phyloP scores from a whole-genome alignment of 2,113 vertebrate genomes.

The Microtus ochrogaster region DNA sequence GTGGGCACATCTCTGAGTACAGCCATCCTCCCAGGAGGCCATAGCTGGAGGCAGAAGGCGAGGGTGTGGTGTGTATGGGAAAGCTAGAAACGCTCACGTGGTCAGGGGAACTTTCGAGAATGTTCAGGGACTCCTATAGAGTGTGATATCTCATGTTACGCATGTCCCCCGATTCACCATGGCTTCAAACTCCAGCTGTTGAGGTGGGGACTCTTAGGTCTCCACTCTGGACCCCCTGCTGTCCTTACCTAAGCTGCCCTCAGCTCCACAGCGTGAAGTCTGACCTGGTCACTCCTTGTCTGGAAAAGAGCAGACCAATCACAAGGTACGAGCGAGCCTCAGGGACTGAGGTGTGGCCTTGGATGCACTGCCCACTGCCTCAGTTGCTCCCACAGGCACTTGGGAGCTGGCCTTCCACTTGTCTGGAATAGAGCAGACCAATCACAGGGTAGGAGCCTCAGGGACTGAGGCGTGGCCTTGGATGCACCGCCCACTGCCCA shows the following conservation, averaged over 20 bases:
- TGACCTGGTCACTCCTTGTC: background rate
- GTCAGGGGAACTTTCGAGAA: background rate
- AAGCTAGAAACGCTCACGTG: too few relatives aligned
- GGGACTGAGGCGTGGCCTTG: too few relatives aligned
- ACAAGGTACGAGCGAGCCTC: too few relatives aligned
- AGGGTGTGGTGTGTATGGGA: too few relatives aligned
- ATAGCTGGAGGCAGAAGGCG: background rate
- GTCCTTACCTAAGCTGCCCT: background rate
- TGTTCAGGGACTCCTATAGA: background rate
- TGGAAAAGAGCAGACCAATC: background rate
- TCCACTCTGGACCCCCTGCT: background rate
- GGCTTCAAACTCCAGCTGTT: background rate
- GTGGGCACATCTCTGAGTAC: background rate
- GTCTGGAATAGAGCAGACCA: too few relatives aligned
- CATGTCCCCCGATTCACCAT: background rate
- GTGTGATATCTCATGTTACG: background rate
- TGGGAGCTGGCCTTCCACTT: conserved; percentile 93
- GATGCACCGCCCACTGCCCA: background rate
- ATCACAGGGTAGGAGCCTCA: too few relatives aligned
- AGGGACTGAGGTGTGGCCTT: fast-evolving
- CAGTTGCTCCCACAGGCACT: conserved; percentile 83
- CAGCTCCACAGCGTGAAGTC: background rate
- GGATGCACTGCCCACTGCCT: background rate
- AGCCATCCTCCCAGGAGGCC: background rate
- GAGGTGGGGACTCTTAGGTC: background rate